phyloP scores from a whole-genome alignment of 2,113 vertebrate species.

The Promerops cafer region DNA sequence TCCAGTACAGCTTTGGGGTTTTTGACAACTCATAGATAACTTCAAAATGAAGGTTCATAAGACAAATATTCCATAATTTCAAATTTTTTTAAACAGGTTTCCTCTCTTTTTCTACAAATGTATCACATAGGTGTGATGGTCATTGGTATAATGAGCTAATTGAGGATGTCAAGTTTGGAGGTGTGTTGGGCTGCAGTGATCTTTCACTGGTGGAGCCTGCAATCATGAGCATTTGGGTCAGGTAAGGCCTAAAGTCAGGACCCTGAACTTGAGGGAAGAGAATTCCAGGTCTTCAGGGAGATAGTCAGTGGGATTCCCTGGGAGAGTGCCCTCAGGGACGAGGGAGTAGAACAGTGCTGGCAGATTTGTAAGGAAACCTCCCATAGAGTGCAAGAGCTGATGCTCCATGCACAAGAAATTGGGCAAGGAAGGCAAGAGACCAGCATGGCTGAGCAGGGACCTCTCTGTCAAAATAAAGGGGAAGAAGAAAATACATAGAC shows the following conservation, averaged over 20 bases:
- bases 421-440: background rate
- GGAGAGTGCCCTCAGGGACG: background rate
- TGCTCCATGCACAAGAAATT: background rate
- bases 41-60: background rate
- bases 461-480: background rate
- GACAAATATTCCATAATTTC: background rate
- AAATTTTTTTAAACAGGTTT: background rate
- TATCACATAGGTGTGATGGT: background rate
- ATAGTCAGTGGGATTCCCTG: background rate
- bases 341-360: background rate
- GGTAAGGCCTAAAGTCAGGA: background rate
- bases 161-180: rapidly evolving
- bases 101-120: background rate
- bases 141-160: background rate
- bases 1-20: background rate
- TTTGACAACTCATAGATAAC: background rate
- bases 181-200: rapidly evolving
- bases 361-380: background rate
- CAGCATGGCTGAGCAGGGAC: background rate
- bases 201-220: background rate
- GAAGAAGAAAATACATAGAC: background rate
- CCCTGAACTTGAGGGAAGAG: background rate
- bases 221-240: background rate
- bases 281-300: background rate
- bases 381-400: background rate